phyloP scores from a whole-genome alignment of 1,140 invertebrate genomes.

The Heliconius himera region DNA sequence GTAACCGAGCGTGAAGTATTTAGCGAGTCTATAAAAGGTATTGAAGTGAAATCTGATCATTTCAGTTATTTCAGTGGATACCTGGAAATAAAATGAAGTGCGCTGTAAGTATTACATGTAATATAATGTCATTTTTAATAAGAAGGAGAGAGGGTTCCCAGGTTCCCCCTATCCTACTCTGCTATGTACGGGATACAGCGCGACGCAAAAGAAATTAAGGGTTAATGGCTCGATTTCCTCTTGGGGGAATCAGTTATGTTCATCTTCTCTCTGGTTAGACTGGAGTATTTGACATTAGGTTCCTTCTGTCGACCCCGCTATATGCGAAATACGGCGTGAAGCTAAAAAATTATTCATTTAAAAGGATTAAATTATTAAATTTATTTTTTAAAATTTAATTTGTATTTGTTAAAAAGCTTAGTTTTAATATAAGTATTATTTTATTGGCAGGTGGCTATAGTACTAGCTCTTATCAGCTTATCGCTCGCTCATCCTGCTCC shows the following conservation, averaged over 20 bases:
- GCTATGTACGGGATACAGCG: too few species aligned
- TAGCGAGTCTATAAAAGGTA: constrained; percentile 39
- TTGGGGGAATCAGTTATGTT: too few species aligned
- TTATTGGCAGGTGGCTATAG: constrained; percentile 64
- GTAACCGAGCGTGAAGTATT: constrained; percentile 27
- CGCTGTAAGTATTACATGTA: constrained; percentile 53
- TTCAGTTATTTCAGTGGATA: constrained; percentile 23
- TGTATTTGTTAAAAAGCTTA: background rate
- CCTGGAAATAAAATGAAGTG: constrained; percentile 57
- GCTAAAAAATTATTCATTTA: background rate
- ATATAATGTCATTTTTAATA: background rate
- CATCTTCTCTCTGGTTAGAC: too few species aligned
- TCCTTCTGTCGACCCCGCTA: background rate
- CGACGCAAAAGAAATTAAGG: too few species aligned
- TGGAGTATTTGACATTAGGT: background rate
- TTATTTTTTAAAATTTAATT: too few species aligned
- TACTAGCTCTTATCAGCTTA: constrained; percentile 67
- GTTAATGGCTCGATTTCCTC: too few species aligned
- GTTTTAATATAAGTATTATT: background rate
- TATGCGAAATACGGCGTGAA: background rate
- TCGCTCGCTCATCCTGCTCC: constrained; percentile 56
- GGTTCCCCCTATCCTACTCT: background rate
- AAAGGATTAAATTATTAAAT: background rate
- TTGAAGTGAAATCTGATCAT: constrained; percentile 33
- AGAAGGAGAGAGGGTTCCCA: too few species aligned